phyloP scores from a whole-genome alignment of 2,797 vertebrate genomes.

The Zalophus californianus region DNA sequence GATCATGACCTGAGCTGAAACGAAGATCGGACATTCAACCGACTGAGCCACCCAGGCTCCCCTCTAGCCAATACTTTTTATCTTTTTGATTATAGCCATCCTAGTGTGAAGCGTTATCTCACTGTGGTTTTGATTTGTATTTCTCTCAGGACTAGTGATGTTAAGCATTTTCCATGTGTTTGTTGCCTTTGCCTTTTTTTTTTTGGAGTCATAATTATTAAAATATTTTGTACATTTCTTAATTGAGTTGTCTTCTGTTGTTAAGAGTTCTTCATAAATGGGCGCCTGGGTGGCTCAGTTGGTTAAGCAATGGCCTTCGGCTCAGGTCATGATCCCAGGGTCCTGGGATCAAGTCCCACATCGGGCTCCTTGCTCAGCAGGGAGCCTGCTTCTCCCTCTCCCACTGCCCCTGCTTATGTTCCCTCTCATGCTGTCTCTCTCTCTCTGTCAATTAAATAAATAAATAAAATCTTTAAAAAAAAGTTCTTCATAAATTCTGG shows the following conservation, averaged over 20 bases:
- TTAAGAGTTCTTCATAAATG: neutral
- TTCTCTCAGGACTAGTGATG: neutral
- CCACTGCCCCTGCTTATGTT: no score
- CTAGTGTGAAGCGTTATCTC: neutral
- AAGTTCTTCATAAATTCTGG: neutral
- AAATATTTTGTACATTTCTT: neutral
- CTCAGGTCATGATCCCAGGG: no score
- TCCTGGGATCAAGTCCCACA: no score
- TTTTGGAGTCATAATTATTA: neutral
- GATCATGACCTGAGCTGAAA: neutral
- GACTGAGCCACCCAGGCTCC: neutral
- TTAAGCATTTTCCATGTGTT: neutral
- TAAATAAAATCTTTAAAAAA: no score
- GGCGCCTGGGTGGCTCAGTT: no score
- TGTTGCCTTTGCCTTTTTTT: neutral
- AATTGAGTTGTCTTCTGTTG: neutral
- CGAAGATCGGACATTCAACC: neutral
- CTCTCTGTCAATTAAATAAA: no score
- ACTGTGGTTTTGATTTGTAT: neutral
- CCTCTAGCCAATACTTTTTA: neutral
- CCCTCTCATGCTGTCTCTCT: no score
- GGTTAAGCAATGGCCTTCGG: no score
- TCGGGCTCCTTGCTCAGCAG: no score
- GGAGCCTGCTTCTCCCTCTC: no score
- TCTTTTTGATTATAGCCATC: neutral